A percentile compares a stretch with the other conserved stretches of the same genome.
Conservation (phyloP, 2,797 vertebrate species). For the Hypotaenidia okinawae region DNA sequence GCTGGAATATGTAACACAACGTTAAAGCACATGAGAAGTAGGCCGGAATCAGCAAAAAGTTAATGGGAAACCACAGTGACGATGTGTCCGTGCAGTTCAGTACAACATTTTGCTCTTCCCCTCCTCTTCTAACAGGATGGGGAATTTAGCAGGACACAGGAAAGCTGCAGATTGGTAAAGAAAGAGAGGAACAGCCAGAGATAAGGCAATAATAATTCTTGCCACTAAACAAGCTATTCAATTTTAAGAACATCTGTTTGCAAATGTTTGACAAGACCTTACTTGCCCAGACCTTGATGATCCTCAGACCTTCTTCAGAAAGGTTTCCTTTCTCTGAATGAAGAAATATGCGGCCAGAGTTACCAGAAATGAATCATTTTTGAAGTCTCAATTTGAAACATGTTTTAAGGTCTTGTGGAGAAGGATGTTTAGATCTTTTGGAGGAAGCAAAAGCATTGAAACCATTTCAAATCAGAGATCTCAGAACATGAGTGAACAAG, state of each 20-base stretch:
- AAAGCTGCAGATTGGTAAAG: constrained; percentile 50
- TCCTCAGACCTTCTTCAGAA: constrained; percentile 14
- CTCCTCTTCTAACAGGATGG: constrained; percentile 35
- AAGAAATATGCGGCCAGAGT: not conserved
- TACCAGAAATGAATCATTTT: not conserved
- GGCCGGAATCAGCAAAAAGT: constrained; percentile 11
- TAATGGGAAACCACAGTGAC: not conserved
- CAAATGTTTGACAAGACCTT: constrained; percentile 38
- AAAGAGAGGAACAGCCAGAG: constrained; percentile 63
- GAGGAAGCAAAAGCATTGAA: not conserved
- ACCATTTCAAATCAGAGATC: not conserved
- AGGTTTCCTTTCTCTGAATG: constrained; percentile 7
- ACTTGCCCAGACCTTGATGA: not conserved
- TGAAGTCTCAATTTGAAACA: not conserved
- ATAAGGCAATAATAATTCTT: constrained; percentile 53
- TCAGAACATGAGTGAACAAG: accelerated
- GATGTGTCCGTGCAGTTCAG: not conserved
- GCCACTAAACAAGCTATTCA: constrained; percentile 11
- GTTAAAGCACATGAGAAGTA: not conserved
- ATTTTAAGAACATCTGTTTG: constrained; percentile 25
- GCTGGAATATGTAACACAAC: constrained; percentile 1
- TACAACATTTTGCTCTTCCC: not conserved
- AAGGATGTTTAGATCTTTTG: not conserved
- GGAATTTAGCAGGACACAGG: constrained; percentile 52
- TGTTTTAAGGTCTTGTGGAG: not conserved